Evolutionary conservation across 2,113 vertebrate species (phyloP).

Genomic region (Ictidomys tridecemlineatus): DNA sequence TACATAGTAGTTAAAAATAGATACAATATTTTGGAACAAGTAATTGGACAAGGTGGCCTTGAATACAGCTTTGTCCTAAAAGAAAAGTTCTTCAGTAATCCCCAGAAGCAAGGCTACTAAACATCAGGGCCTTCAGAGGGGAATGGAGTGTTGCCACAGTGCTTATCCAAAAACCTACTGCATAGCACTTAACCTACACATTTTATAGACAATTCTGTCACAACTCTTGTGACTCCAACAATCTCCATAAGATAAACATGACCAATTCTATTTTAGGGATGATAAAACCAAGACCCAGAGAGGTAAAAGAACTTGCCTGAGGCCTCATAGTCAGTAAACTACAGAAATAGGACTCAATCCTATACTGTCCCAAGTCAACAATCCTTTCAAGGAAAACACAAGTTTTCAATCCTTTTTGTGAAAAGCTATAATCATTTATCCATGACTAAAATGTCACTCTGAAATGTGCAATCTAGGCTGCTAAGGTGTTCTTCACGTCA

Average conservation of each 20-base stretch:
- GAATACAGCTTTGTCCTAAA: constrained; percentile 12
- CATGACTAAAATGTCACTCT: neutral
- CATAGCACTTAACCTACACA: neutral
- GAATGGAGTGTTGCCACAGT: neutral
- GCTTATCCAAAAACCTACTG: neutral
- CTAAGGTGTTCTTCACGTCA: neutral
- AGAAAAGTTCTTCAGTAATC: neutral
- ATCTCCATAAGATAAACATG: neutral
- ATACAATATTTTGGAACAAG: constrained; percentile 30
- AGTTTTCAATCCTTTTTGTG: neutral
- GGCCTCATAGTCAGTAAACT: neutral
- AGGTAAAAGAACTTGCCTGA: neutral
- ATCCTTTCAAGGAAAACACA: neutral
- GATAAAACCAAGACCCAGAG: constrained; percentile 29
- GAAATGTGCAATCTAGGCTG: neutral
- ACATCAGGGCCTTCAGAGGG: neutral
- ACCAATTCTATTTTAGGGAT: neutral
- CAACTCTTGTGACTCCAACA: neutral
- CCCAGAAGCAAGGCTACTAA: neutral
- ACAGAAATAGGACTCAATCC: neutral
- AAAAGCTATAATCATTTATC: neutral
- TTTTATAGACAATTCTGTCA: neutral
- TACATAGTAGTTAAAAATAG: constrained; percentile 55
- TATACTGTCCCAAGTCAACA: neutral
- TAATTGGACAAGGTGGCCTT: neutral